phyloP scores from a whole-genome alignment of 2,113 vertebrate species.

The Egretta garzetta region DNA sequence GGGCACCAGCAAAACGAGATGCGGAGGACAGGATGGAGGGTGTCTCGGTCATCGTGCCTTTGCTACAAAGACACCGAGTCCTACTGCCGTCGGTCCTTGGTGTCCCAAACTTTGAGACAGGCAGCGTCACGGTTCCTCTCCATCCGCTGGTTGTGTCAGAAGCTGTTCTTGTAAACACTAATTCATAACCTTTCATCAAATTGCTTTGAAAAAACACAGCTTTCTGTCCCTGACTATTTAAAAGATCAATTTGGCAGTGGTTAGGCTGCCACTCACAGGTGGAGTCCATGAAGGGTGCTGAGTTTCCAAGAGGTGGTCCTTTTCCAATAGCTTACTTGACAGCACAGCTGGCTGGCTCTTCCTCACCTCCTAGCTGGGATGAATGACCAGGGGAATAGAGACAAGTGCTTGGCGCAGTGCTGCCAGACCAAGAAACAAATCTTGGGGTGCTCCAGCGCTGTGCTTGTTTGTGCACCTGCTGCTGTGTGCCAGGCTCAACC shows the following conservation, averaged over 20 bases:
- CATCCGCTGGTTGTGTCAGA: background rate
- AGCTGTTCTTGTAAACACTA: background rate
- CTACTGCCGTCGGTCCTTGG: background rate
- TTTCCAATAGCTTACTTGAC: background rate
- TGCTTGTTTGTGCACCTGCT: background rate
- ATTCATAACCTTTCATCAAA: background rate
- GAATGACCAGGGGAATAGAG: background rate
- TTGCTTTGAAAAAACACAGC: background rate
- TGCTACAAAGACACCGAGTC: accelerated
- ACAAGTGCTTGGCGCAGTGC: background rate
- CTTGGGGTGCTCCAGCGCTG: background rate
- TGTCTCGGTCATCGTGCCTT: background rate
- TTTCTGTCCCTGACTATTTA: background rate
- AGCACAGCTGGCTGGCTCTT: background rate
- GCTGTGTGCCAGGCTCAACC: background rate
- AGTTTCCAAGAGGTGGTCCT: background rate
- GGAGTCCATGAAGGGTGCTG: accelerated
- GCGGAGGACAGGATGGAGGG: background rate
- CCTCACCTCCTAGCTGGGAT: background rate
- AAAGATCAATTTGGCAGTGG: background rate
- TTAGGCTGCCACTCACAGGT: background rate
- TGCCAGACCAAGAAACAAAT: background rate
- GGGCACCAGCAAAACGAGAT: background rate
- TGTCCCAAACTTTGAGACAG: background rate
- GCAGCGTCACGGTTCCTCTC: background rate